Evolutionary conservation across 2,888 invertebrate species (phyloP).

Genomic region (Bruchidius siliquastri): DNA sequence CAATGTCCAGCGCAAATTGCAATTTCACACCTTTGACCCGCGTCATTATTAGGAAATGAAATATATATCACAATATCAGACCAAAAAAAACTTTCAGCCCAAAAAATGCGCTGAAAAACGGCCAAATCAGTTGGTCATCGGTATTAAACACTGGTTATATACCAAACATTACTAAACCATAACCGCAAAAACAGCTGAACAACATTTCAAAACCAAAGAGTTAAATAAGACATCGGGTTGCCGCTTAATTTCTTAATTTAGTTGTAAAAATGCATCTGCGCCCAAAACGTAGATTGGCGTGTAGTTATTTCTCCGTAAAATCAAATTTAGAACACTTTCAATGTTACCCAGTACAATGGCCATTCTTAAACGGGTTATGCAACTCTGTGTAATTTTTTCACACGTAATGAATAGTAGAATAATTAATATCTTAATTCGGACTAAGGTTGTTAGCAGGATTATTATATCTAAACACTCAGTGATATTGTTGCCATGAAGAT

Average conservation of each 20-base stretch:
- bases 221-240: not conserved
- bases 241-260: not conserved
- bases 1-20: not conserved
- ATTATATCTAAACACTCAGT: not conserved
- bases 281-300: not conserved
- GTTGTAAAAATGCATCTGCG: not conserved
- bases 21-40: not conserved
- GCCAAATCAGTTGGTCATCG: not conserved
- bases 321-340: not conserved
- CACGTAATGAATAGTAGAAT: not conserved
- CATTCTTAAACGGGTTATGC: not conserved
- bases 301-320: not conserved
- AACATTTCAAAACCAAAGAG: not conserved
- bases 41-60: not conserved
- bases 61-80: too few species aligned
- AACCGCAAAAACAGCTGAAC: not conserved
- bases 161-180: not conserved
- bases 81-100: not conserved
- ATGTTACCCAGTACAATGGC: not conserved
- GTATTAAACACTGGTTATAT: slow-evolving; percentile 3
- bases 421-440: not conserved
- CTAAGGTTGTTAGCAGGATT: not conserved
- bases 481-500: not conserved
- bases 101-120: not conserved
- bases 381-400: not conserved